Evolutionary conservation across 92 coral and sea anemone species (phyloP), one percentile per base, ranked within the genome.

Genomic region (Porites divaricata): DNA sequence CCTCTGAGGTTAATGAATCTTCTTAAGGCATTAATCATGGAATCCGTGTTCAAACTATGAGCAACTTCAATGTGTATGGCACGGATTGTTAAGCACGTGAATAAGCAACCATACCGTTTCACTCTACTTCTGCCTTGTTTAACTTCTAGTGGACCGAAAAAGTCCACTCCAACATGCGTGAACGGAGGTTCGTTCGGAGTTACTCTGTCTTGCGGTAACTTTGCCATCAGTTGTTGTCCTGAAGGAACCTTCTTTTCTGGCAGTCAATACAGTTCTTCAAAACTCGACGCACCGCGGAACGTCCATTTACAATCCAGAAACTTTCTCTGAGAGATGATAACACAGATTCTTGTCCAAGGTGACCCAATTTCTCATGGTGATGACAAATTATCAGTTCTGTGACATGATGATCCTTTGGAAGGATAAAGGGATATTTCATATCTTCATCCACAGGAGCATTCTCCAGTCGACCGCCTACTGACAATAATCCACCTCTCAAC

Each of bases 141-240:
- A 58, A 88, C 85, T 59, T 41, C 49, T 17, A 88, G 3, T 2
- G 91, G 91, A 21, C 86, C 86, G 45, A 86, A 80, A 58, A 45
- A 79, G 50, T 86, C 90, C 28, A 86, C 67, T 9, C 91, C 91
- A 7, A 75, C 66, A 6, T 9, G 50, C 12, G 91, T 88, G 70
- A 88, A 88, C 1, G 85, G 84, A 50, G 88, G 84, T 8, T 77
- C 59, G 41, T 70, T 81, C 4, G 85, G 79, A 8, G 45, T 75
- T 7, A 88, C 9, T 23, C 79, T 56, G 41, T 88, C 87, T 20
- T 61, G 24, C 0, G 91, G 91, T 24, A 88, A 56, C 26, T 81
- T 62, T 3, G 87, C 91, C 87, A 81, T 81, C 9, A 65, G n/a
- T 68, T 88, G 89, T 53, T 84, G 63, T 26, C 85, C 81, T 6